Base-by-base conservation (phyloP, 2,113 vertebrate genomes). In the Chaenogobius annularis region DNA sequence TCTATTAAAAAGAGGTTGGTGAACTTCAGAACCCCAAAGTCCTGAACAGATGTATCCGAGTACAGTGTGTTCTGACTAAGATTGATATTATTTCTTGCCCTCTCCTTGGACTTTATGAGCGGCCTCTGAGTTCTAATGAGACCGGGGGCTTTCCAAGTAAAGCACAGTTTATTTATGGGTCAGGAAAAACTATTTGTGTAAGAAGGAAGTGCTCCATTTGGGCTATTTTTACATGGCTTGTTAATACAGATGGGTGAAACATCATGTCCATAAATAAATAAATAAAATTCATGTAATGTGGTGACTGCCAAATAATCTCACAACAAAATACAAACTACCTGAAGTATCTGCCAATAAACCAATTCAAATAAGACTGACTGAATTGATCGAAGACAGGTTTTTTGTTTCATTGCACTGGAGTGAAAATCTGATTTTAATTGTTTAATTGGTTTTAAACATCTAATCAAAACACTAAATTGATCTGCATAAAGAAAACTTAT, bases 161-260 rank as follows among this genome's bases (percentile, higher is more conserved):
- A 80, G 52, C 70, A 35, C 55, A 77, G 72, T 81, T 82, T 92
- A 91, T 93, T 92, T 89, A 87, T 88, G 87, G 90, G 73, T 48
- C 73, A 82, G 79, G 82, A 87, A 87, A 84, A 75, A 70, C 84
- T 91, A 90, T 91, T 92, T 88, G 72, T 88, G 72, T 86, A 65
- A 46, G 31, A 70, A 88, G 89, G 88, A 92, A 86, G 82, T 87
- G 69, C 87, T 83, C 76, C 73, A 74, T 10, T 47, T 72, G 50
- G 31, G 68, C 71, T 84, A 73, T 87, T 92, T 83, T 79, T 73
- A 78, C 68, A 68, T 78, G 80, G 74, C 74, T 75, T 70, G 73
- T 73, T 64, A 12, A 22, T 40, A 43, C 64, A 5, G 71, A 67
- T 54, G 56, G 59, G 58, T 69, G 69, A 43, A 19, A 54, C 50